phyloP scores from a whole-genome alignment of 2,888 invertebrate genomes.

The Byasa hedistus region DNA sequence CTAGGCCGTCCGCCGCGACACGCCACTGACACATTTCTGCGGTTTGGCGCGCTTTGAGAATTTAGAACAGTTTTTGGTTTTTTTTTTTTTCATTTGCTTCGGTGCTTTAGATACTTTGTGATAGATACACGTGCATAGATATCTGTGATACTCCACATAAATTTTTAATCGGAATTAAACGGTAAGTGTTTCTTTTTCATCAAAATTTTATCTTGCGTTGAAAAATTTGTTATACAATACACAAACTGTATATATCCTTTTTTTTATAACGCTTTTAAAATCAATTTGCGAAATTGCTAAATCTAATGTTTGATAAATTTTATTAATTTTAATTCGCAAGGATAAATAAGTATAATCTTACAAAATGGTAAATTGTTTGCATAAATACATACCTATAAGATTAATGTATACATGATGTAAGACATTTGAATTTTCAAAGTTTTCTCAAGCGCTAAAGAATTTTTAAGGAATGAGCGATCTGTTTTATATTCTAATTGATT shows the following conservation, averaged over 20 bases:
- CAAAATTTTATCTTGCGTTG: neutral
- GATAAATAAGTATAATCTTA: conserved; percentile 1
- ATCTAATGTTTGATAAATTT: neutral
- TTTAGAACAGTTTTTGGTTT: conserved; percentile 69
- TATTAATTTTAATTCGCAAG: conserved; percentile 1
- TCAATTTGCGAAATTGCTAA: neutral
- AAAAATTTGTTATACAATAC: neutral
- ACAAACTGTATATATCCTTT: neutral
- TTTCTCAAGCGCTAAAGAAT: conserved; percentile 18
- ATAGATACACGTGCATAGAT: conserved; percentile 52
- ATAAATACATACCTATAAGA: conserved; percentile 4
- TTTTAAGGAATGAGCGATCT: conserved; percentile 16
- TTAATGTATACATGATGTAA: conserved; percentile 16
- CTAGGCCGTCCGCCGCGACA: conserved; percentile 72
- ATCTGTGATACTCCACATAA: conserved; percentile 49
- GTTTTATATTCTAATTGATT: conserved; percentile 30
- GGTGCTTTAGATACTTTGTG: conserved; percentile 60
- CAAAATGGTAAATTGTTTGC: conserved; percentile 1
- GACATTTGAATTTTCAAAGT: conserved; percentile 2
- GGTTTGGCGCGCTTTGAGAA: conserved; percentile 73
- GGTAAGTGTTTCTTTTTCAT: conserved; percentile 48
- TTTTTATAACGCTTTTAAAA: neutral
- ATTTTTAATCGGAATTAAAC: conserved; percentile 44
- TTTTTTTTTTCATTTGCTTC: conserved; percentile 44
- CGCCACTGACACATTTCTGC: conserved; percentile 79